Base-by-base conservation (phyloP, 2,888 invertebrate species). In the Clepsis dumicolana region DNA sequence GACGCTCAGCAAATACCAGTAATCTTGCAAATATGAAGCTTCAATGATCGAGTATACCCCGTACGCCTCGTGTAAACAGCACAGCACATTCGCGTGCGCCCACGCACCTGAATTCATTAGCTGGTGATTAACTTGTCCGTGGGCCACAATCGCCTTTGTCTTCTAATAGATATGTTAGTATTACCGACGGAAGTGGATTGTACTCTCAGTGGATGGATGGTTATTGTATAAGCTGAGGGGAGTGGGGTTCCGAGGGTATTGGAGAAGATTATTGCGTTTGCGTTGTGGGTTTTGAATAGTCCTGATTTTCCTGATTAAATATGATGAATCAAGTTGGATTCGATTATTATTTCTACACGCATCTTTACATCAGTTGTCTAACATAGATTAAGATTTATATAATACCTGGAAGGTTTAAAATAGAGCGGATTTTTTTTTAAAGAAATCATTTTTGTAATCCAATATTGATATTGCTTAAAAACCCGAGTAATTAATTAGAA, bases 111-210 rank as follows among this genome's bases (percentile, higher is more conserved):
- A 85, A 88, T 89, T 82, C 78, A 87, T 90, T 88, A 87, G 77
- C 77, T 71, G 79, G 79, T 81, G 89, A 91, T 92, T 91, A 88
- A 91, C 88, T 89, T 87, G 89, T 90, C 83, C 82, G 85, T 82
- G 89, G 89, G 85, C 77, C 80, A 80, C 83, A 83, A 84, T 85
- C 76, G 83, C 85, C 80, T 86, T 88, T 88, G 88, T 88, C 78
- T 81, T 71, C 57, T 67, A 63, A 72, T 74, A 74, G 75, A 70
- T 71, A 71, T 71, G 71, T 74, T 71, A 70, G 64, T 56, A 29
- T 59, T 68, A 12, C 52, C 61, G 52, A 32, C 70, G 70, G 72
- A 71, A 71, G 68, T 71, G 70, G 63, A 73, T 74, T 75, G 68
- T 68, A 35, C 48, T 66, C 27, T 63, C 32, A 61, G 61, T 61